Percentiles rank a stretch among this genome's conserved stretches.
Conservation (phyloP, 2,888 invertebrate species). For the Calephelis perditalis region DNA sequence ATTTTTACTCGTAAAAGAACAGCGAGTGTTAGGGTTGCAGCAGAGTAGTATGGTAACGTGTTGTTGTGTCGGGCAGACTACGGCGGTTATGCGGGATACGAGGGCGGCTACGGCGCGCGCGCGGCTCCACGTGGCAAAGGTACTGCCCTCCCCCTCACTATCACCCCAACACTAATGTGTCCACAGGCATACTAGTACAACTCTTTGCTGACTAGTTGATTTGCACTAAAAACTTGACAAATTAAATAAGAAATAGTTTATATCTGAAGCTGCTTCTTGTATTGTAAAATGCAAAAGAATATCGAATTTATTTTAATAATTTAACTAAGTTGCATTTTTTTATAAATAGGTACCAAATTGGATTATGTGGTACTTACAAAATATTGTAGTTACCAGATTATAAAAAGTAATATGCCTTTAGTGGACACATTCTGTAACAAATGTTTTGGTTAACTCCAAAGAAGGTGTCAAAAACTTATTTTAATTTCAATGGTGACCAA, state of each 20-base stretch:
- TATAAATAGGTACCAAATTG: too few species aligned
- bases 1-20: too few species aligned
- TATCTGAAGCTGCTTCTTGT: too few species aligned
- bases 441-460: neutral
- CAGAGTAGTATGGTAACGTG: constrained; percentile 57
- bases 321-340: too few species aligned
- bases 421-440: neutral
- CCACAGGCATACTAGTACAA: neutral
- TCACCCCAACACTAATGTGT: constrained; percentile 15
- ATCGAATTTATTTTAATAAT: too few species aligned
- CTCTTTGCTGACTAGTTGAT: too few species aligned
- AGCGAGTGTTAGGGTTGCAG: constrained; percentile 31
- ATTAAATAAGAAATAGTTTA: too few species aligned
- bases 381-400: too few species aligned
- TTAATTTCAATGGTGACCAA: neutral
- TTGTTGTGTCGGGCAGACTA: constrained; percentile 83
- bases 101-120: constrained; percentile 93
- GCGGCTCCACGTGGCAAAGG: constrained; percentile 93
- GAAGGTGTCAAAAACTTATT: neutral
- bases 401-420: too few species aligned
- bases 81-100: constrained; percentile 92
- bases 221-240: too few species aligned
- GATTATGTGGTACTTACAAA: too few species aligned
- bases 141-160: constrained; percentile 65
- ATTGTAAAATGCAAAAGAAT: too few species aligned